phyloP scores from a whole-genome alignment of 2,797 vertebrate genomes.

The Rachycentron canadum region DNA sequence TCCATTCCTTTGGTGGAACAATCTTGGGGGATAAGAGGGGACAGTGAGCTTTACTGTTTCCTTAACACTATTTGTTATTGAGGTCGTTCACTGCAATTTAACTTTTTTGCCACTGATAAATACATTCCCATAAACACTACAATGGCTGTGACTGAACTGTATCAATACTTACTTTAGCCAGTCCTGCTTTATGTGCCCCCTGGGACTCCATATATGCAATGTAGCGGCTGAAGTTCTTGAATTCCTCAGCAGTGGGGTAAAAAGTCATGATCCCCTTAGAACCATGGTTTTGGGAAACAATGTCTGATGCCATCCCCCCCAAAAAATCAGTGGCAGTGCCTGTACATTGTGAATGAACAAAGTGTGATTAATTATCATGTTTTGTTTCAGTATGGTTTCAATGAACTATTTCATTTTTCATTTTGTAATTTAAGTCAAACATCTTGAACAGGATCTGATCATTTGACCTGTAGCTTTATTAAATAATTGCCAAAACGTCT shows the following conservation, averaged over 20 bases:
- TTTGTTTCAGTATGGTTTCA: not conserved
- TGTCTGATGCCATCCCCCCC: conserved; percentile 91
- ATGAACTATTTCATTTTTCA: not conserved
- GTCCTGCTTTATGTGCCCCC: conserved; percentile 93
- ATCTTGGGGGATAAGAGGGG: conserved; percentile 80
- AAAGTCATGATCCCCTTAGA: conserved; percentile 94
- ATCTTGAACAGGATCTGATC: not conserved
- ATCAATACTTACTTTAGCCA: conserved; percentile 89
- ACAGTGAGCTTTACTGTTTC: conserved; percentile 3
- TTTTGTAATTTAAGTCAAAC: not conserved
- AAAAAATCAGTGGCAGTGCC: conserved; percentile 45
- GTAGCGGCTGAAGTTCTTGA: conserved; percentile 93
- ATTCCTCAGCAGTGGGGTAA: conserved; percentile 92
- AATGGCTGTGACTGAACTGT: not conserved
- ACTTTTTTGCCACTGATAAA: not conserved
- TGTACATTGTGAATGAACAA: conserved; percentile 36
- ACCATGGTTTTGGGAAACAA: conserved; percentile 83
- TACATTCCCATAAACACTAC: not conserved
- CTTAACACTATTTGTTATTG: not conserved
- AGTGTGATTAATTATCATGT: not conserved
- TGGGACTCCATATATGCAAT: conserved; percentile 96
- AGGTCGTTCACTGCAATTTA: not conserved
- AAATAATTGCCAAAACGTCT: not conserved
- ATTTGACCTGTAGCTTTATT: not conserved
- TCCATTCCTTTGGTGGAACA: conserved; percentile 96